phyloP scores from a whole-genome alignment of 2,113 vertebrate species.

The Cinclus mexicanus region DNA sequence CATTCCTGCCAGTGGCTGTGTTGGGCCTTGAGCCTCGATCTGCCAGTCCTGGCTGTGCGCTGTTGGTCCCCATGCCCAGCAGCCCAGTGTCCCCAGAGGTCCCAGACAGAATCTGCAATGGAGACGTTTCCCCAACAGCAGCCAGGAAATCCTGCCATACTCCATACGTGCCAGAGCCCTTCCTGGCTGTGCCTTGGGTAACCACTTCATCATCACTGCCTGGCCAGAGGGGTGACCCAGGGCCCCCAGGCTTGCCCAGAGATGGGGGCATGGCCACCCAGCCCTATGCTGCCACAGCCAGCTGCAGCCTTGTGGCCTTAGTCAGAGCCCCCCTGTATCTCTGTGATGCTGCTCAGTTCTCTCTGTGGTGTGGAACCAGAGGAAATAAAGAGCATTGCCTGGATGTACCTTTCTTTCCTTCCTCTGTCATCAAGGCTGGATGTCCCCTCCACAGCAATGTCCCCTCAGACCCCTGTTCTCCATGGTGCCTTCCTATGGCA shows the following conservation, averaged over 20 bases:
- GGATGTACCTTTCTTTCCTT: neutral
- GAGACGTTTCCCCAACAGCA: neutral
- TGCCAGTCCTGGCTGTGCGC: neutral
- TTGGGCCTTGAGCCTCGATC: neutral
- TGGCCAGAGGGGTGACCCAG: neutral
- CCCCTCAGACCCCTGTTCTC: neutral
- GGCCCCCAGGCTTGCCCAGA: neutral
- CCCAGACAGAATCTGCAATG: neutral
- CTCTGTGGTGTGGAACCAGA: slow-evolving; percentile 44
- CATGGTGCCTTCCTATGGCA: neutral
- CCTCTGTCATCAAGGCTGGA: neutral
- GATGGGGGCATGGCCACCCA: neutral
- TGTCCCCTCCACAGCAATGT: rapidly evolving
- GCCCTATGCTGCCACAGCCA: neutral
- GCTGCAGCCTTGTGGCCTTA: neutral
- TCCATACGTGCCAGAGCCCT: neutral
- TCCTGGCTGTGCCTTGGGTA: neutral
- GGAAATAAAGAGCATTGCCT: slow-evolving; percentile 64
- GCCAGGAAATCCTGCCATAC: neutral
- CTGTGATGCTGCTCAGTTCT: slow-evolving; percentile 35
- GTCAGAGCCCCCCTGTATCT: neutral
- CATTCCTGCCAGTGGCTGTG: neutral
- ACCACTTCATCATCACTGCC: neutral
- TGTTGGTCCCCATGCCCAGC: neutral
- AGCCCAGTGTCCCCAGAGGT: neutral